Base-by-base conservation (phyloP, 2,797 vertebrate species). In the Corythornis leucogaster region DNA sequence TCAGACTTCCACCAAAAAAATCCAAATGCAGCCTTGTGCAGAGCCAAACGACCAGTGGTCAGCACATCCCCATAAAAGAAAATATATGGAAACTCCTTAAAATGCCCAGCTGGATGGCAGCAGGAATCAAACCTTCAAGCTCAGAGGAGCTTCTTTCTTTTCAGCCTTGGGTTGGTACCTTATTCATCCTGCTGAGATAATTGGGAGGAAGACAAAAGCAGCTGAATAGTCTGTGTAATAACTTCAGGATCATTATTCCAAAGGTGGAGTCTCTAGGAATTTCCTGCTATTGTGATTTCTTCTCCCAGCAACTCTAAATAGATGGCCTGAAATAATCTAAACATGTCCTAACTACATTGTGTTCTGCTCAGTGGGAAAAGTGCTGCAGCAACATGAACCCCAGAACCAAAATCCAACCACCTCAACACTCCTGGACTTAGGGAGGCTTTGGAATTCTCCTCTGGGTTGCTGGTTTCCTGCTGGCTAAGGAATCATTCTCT, bases 191-290 rank as follows among this genome's bases (percentile, higher is more conserved):
- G 22, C 74, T 63, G 69, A 85, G 35, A 33, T 48, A 89, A 91
- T 30, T 74, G 62, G 30, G 66, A 76, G 50, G 35, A 88, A 86
- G 26, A 91, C 42, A 93, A 91, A 79, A 84, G 40, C 62, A 85
- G 81, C 26, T 2, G 7, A 91, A 45, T 5, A 67, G 68, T 59
- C 67, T 74, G 50, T 84, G 67, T 73, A 94, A 55, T 85, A 57
- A 3, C 1, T 59, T 85, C 74, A 64, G 7, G 21, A 88, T 74
- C 89, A 71, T 91, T 93, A 94, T 86, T 86, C 53, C 87, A 80
- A 94, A 96, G 95, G 96, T 95, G 96, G 95, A 96, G 92, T 85
- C 95, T 84, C 92, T 58, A 90, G 91, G 95, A 95, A 92, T 96
- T 96, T 96, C 96, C 92, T 95, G 94, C 67, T 85, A 96, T 96